Base-by-base conservation (phyloP, 1,140 invertebrate species). In the Drosophila lacertosa region DNA sequence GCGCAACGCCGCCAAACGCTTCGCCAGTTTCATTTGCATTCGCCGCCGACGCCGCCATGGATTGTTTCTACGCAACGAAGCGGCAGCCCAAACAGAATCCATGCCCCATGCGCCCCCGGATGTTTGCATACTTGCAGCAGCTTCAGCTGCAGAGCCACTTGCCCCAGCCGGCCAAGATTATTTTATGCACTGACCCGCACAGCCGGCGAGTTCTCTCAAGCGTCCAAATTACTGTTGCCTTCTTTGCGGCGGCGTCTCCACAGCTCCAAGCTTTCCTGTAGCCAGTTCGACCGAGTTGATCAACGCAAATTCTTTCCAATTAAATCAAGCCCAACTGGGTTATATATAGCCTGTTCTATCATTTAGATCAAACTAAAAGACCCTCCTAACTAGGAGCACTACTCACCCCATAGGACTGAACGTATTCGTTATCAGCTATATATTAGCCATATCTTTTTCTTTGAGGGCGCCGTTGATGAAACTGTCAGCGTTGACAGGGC, bases 1-100 rank as follows among this genome's bases (percentile, higher is more conserved):
- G 65, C 78, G 68, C 68, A 65, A 69, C 67, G 40, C 16, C 16
- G 50, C 22, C 51, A 37, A 62, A 39, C 47, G 73, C 75, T 71
- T 80, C 69, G 51, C 62, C 71, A 68, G 71, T 76, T 82, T 72
- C 84, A 89, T 89, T 80, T 67, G 67, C 76, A 80, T 88, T 77
- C 68, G 62, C 66, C 24, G 16, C 35, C 42, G 33, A 39, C 47
- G 62, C 66, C 24, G 16, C 35, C 42, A 26, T 33, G 40, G 48
- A 64, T 83, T 79, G 80, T 83, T 67, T 81, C 59, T 60, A 54
- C 62, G 63, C 81, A 83, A 72, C 80, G 44, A 77, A 53, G 80
- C 73, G 70, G 51, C 51, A 44, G 45, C 32, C 24, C 40, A 47
- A 37, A 35, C 35, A 65, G 44, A 67, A 51, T 37, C 32, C 26